Evolutionary conservation across 2,797 vertebrate species (phyloP).

Genomic region (Periophthalmus magnuspinnatus): DNA sequence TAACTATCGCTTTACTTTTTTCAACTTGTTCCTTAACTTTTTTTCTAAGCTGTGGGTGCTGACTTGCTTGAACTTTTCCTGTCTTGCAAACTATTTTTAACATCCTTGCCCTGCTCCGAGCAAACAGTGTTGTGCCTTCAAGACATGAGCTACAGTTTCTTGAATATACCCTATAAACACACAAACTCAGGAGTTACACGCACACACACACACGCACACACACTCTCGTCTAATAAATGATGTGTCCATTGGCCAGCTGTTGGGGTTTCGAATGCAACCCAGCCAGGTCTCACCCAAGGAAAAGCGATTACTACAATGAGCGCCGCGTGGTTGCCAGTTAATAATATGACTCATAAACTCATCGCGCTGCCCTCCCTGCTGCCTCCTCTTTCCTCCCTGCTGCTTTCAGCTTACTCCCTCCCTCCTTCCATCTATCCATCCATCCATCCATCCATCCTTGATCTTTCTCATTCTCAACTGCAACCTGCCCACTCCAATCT

Average conservation of each 20-base stretch:
- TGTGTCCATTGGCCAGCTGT: conserved; percentile 55
- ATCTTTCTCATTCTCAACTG: conserved; percentile 54
- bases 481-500: conserved; percentile 38
- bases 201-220: conserved; percentile 1
- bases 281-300: conserved; percentile 51
- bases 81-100: conserved; percentile 8
- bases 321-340: conserved; percentile 64
- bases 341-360: conserved; percentile 72
- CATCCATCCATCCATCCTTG: conserved; percentile 35
- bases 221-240: conserved; percentile 26
- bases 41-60: conserved; percentile 14
- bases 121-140: conserved; percentile 21
- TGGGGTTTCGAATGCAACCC: conserved; percentile 53
- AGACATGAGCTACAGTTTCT: conserved; percentile 8
- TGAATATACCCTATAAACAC: conserved; percentile 22
- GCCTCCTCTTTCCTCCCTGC: conserved; percentile 41
- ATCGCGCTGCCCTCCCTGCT: conserved; percentile 45
- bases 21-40: conserved; percentile 22
- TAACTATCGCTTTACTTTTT: background rate
- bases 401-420: conserved; percentile 32
- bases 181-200: conserved; percentile 10
- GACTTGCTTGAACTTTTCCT: conserved; percentile 16
- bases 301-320: conserved; percentile 69
- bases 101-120: conserved; percentile 14
- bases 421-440: conserved; percentile 50